phyloP scores from a whole-genome alignment of 2,113 vertebrate species.

The Saguinus imperator region DNA sequence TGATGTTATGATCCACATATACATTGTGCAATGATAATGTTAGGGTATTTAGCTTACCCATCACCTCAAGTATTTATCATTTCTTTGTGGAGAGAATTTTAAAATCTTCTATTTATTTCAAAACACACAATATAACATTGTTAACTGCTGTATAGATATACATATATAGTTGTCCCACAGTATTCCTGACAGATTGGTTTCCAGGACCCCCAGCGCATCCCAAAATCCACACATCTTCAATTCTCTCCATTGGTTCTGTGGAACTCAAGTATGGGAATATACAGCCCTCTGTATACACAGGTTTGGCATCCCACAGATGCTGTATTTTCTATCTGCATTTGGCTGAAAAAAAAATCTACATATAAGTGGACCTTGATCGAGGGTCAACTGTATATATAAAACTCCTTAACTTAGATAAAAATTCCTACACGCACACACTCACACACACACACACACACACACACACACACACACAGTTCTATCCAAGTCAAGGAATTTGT shows the following conservation, averaged over 20 bases:
- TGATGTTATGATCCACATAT: neutral
- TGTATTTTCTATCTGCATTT: neutral
- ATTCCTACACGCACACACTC: neutral
- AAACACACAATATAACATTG: neutral
- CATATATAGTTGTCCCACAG: neutral
- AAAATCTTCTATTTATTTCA: neutral
- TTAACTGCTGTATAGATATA: neutral
- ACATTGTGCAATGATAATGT: neutral
- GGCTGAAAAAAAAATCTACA: neutral
- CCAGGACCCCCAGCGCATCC: neutral
- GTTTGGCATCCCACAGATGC: neutral
- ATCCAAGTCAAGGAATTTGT: conserved; percentile 6
- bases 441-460: neutral
- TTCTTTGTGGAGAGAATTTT: neutral
- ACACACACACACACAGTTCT: neutral
- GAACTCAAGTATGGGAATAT: neutral
- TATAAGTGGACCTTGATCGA: neutral
- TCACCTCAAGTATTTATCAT: neutral
- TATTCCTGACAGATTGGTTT: neutral
- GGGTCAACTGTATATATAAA: neutral
- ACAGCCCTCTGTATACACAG: neutral
- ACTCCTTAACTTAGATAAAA: neutral
- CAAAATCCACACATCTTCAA: neutral
- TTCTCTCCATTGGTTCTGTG: neutral
- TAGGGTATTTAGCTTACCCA: neutral